Base-by-base conservation (phyloP, 2,113 vertebrate species). In the Cygnus buccinator region DNA sequence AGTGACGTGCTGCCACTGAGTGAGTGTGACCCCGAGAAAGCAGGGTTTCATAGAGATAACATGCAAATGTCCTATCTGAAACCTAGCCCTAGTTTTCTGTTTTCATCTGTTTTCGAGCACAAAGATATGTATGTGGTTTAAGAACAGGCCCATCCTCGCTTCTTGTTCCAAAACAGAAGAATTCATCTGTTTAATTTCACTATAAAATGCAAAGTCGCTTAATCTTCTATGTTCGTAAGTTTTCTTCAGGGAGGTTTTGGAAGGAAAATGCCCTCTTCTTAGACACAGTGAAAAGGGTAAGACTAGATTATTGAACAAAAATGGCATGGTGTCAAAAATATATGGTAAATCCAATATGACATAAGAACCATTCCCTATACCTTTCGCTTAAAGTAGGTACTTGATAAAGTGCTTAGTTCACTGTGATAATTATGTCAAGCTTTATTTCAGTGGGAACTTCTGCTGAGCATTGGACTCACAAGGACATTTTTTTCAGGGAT, bases 21-120 rank as follows among this genome's bases (percentile, higher is more conserved):
- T 46, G 26, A 3, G 13, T 10, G 65, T 37, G 74, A 52, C 62
- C 70, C 80, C 28, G 29, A 54, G 62, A 52, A 52, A 61, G 33
- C 10, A 52, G 57, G 13, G 52, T 59, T 82, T 59, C 37, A 12
- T 2, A 1, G 9, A 44, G 25, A 35, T 84, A 62, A 39, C 4
- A 13, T 10, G 33, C 52, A 91, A 52, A 78, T 7, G 1, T 13
- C 46, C 13, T 26, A 21, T 6, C 44, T 48, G 70, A 70, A 72
- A 26, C n/a, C 17, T 13, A 1, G 33, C 3, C 8, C 10, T 11
- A 2, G 2, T 18, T 71, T 59, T 44, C 31, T 0, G 0, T 28
- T 44, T 44, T 22, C 43, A 26, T 57, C 11, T 22, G 28, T 59
- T 80, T 83, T 77, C 55, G 43, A 41, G n/a, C 5, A 41, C 73